Percentiles rank a stretch among this genome's conserved stretches.
Conservation (phyloP, 2,113 vertebrate species). For the Grammomys surdaster region DNA sequence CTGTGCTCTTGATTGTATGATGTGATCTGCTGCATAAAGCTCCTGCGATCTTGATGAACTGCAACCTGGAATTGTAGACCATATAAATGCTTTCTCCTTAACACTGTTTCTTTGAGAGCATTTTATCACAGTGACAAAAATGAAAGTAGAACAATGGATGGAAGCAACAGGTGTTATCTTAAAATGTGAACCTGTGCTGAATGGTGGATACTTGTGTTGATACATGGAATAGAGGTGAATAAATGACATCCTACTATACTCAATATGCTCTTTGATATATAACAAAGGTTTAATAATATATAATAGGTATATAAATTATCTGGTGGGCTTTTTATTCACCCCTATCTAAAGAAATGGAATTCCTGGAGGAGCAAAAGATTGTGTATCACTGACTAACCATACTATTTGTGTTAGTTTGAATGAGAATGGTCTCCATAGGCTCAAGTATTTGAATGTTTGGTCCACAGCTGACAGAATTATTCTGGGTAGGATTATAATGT, state of each 20-base stretch:
- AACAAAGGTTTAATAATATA: not conserved
- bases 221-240: not conserved
- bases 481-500: not conserved
- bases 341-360: not conserved
- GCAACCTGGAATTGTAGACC: too few species aligned
- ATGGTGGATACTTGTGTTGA: not conserved
- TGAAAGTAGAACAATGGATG: not conserved
- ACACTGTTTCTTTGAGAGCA: not conserved
- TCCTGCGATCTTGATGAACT: not conserved
- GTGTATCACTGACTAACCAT: not conserved
- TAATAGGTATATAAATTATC: not conserved
- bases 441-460: not conserved
- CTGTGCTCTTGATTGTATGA: not conserved
- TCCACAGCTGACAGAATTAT: not conserved
- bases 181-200: not conserved
- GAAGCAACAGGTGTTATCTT: not conserved
- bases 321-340: not conserved
- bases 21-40: not conserved
- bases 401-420: not conserved
- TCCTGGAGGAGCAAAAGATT: not conserved
- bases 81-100: not conserved
- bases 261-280: not conserved
- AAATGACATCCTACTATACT: not conserved
- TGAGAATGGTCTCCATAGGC: not conserved
- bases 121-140: not conserved